These are phyloP conservation scores for Chiridota heheva DNA, from an alignment of 35 echinoderm and acorn worm species.

Conservation along the genomic window DNA sequence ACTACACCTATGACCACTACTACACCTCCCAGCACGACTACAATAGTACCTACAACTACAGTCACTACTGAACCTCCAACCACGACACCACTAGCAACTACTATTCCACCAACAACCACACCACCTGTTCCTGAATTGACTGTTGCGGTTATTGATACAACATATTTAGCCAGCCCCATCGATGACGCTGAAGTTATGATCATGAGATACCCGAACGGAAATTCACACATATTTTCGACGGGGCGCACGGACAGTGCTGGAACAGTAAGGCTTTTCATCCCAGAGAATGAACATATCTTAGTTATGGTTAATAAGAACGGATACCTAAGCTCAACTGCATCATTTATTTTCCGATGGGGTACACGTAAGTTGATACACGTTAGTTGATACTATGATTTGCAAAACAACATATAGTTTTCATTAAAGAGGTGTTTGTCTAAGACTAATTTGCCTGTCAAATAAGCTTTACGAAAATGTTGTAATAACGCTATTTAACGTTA, in stretches of 20 bases:
- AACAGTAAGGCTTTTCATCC: constrained; percentile 25
- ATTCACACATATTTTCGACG: background rate
- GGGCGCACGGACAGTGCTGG: constrained; percentile 34
- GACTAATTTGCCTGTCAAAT: background rate
- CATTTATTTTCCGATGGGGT: constrained; percentile 46
- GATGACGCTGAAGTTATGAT: constrained; percentile 35
- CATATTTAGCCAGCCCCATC: background rate
- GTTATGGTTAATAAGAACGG: constrained; percentile 41
- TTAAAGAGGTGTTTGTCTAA: background rate
- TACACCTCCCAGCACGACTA: constrained; percentile 30
- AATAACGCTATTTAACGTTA: no score
- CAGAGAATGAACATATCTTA: constrained; percentile 64
- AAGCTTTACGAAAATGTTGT: no score
- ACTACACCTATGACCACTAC: constrained; percentile 27
- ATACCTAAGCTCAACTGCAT: constrained; percentile 42
- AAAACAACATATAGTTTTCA: background rate
- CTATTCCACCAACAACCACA: constrained; percentile 31
- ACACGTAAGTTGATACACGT: constrained; percentile 46
- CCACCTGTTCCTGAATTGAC: constrained; percentile 49
- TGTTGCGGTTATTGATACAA: constrained; percentile 14
- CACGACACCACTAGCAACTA: constrained; percentile 7
- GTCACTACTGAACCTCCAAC: background rate
- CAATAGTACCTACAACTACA: constrained; percentile 17
- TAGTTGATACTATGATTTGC: background rate
- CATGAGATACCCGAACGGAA: constrained; percentile 15